Evolutionary conservation across 2,113 vertebrate genomes (phyloP).

Genomic region (Dicrurus megarhynchus): DNA sequence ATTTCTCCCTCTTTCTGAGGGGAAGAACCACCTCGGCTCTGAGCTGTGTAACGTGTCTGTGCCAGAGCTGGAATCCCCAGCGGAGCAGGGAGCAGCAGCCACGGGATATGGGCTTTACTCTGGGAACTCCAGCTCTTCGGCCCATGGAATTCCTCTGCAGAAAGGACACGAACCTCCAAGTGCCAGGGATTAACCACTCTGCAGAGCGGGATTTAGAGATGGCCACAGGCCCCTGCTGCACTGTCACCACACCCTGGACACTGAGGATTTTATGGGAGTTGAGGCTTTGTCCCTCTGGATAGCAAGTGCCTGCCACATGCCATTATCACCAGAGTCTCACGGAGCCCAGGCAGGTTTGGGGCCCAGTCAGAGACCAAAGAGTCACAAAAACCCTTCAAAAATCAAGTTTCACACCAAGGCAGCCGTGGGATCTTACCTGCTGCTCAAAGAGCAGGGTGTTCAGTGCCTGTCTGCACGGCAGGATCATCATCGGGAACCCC

Average conservation of each 20-base stretch:
- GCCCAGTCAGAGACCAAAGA: background rate
- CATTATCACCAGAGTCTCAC: rapidly evolving
- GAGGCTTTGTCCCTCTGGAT: background rate
- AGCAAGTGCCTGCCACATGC: rapidly evolving
- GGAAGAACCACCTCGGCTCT: background rate
- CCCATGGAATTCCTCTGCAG: background rate
- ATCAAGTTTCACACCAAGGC: background rate
- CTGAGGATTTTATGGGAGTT: background rate
- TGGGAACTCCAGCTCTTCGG: background rate
- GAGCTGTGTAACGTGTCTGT: background rate
- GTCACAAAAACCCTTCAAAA: background rate
- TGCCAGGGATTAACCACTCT: background rate
- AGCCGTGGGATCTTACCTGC: conserved; percentile 78
- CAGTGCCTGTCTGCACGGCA: conserved; percentile 94
- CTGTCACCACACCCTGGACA: background rate
- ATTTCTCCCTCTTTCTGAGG: background rate
- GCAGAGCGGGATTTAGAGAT: background rate
- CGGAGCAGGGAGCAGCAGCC: background rate
- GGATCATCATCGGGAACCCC: conserved; percentile 98
- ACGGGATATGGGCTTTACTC: rapidly evolving
- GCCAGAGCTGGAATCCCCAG: background rate
- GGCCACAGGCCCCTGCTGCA: background rate
- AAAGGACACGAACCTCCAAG: background rate
- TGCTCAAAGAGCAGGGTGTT: conserved; percentile 98
- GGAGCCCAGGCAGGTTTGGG: background rate